Percentiles rank a stretch among this genome's conserved stretches.
Conservation (phyloP, 1,140 invertebrate species). For the Sogatella furcifera region DNA sequence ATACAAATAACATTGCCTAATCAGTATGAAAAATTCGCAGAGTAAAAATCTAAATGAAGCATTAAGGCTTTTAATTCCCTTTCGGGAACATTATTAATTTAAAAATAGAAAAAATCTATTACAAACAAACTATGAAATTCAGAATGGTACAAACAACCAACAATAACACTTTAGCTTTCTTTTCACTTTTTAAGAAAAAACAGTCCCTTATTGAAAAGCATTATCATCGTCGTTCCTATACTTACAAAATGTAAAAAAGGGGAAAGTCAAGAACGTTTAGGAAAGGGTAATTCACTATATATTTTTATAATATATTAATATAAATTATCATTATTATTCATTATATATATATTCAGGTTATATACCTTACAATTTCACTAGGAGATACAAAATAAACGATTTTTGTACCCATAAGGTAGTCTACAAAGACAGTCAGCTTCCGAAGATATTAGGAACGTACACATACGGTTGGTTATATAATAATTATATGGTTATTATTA, state of each 20-base stretch:
- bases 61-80: conserved; percentile 13
- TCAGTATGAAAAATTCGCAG: conserved; percentile 15
- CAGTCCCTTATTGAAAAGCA: background rate
- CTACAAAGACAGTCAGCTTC: conserved; percentile 1
- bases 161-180: no score
- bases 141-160: conserved; percentile 2
- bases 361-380: conserved; percentile 5
- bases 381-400: conserved; percentile 17
- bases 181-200: background rate
- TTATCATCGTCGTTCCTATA: background rate
- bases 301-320: conserved; percentile 11
- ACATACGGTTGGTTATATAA: background rate
- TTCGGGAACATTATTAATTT: conserved; percentile 7
- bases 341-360: background rate
- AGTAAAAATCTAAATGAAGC: conserved; percentile 14
- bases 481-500: no score
- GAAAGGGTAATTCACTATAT: conserved; percentile 12
- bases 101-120: conserved; percentile 15
- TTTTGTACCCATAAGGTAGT: conserved; percentile 15
- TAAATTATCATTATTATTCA: background rate
- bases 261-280: conserved; percentile 9
- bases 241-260: conserved; percentile 15
- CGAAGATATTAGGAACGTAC: conserved; percentile 3
- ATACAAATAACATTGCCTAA: conserved; percentile 5
- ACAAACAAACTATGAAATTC: background rate